These are phyloP conservation scores for Myathropa florea DNA, from an alignment of 2,888 invertebrate species.

Conservation along the genomic window DNA sequence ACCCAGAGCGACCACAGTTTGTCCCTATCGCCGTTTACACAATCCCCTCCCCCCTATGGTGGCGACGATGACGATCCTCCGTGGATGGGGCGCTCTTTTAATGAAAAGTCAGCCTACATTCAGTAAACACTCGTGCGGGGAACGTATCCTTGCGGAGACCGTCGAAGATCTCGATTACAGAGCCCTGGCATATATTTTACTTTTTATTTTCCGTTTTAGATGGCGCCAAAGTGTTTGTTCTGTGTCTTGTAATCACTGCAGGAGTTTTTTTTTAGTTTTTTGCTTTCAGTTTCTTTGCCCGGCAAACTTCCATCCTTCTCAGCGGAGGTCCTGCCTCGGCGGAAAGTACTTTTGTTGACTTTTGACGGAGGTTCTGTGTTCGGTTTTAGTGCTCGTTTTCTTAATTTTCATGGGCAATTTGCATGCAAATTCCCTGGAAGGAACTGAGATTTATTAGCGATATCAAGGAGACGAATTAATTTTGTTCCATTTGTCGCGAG, in stretches of 20 bases:
- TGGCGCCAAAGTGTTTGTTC: constrained; percentile 68
- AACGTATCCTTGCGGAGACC: constrained; percentile 16
- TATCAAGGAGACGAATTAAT: constrained; percentile 63
- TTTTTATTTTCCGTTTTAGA: constrained; percentile 46
- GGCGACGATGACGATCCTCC: neutral
- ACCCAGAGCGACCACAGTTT: neutral
- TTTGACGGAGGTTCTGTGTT: constrained; percentile 51
- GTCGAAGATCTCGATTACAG: constrained; percentile 60
- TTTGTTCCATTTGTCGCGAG: constrained; percentile 48
- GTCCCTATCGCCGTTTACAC: neutral
- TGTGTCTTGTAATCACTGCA: constrained; percentile 68
- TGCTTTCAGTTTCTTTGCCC: neutral
- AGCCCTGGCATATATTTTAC: constrained; percentile 32
- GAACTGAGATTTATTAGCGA: constrained; percentile 65
- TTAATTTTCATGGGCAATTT: constrained; percentile 70
- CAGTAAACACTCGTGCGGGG: constrained; percentile 31
- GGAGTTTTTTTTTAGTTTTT: constrained; percentile 42
- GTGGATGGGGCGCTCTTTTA: constrained; percentile 35
- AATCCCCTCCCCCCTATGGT: neutral
- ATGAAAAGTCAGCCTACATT: constrained; percentile 50
- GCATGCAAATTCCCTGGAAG: constrained; percentile 63
- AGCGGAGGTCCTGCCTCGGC: neutral
- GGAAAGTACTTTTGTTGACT: constrained; percentile 37
- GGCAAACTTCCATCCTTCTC: neutral
- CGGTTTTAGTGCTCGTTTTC: constrained; percentile 43